A percentile compares a stretch with the other conserved stretches of the same genome.
Conservation (phyloP, 2,113 vertebrate species). For the Anas platyrhynchos region DNA sequence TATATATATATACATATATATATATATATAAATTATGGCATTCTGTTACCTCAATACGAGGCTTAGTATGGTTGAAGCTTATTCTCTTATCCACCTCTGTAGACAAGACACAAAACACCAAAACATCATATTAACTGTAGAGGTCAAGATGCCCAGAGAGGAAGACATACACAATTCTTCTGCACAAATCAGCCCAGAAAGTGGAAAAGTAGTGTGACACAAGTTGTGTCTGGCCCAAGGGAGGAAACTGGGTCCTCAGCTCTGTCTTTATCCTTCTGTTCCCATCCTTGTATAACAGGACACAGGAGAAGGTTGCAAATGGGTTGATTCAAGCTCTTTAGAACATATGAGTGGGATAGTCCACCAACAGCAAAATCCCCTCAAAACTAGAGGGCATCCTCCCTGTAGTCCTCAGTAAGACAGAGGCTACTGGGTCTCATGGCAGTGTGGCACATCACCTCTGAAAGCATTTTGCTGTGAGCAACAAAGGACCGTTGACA, state of each 20-base stretch:
- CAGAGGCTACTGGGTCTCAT: fast-evolving
- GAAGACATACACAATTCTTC: not conserved
- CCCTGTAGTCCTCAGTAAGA: not conserved
- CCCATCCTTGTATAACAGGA: not conserved
- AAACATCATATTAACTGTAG: not conserved
- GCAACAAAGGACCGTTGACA: not conserved
- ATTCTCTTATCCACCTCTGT: not conserved
- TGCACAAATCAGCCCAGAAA: not conserved
- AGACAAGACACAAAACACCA: not conserved
- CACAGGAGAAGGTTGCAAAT: not conserved
- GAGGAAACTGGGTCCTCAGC: not conserved
- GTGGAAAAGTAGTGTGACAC: not conserved
- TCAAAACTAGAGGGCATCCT: not conserved
- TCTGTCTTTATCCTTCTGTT: not conserved
- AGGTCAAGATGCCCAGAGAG: not conserved
- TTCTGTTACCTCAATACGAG: not conserved
- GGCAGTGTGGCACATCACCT: not conserved
- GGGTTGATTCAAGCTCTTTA: not conserved
- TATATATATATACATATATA: not conserved
- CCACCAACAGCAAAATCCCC: not conserved
- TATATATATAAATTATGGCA: not conserved
- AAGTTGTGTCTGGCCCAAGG: not conserved
- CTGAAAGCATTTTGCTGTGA: not conserved
- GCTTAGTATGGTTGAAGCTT: not conserved
- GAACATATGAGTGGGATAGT: not conserved